Conservation (phyloP, 23 tunicate species). For the Ascidia mentula region DNA sequence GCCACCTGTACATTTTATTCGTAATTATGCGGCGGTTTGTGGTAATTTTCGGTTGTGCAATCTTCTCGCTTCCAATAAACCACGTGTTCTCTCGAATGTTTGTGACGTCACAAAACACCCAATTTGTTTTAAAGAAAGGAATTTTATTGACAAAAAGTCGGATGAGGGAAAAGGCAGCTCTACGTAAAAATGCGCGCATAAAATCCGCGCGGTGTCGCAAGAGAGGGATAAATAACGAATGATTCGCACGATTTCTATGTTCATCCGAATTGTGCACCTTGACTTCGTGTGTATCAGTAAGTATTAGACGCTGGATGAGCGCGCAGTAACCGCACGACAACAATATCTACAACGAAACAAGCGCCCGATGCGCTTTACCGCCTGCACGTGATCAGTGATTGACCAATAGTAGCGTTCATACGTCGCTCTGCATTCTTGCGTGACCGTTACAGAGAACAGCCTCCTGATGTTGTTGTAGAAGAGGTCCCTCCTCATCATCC, state of each 20-base stretch:
- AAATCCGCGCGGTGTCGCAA: not conserved
- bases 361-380: constrained; percentile 5
- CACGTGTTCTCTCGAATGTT: not conserved
- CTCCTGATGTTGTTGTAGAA: not conserved
- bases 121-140: not conserved
- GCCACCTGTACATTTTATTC: not conserved
- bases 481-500: not conserved
- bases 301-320: not conserved
- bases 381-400: not conserved
- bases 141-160: constrained; percentile 8
- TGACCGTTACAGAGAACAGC: not conserved
- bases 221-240: too few species aligned
- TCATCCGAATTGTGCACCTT: too few species aligned
- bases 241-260: too few species aligned
- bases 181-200: not conserved
- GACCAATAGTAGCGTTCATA: not conserved
- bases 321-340: not conserved
- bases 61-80: constrained; percentile 1
- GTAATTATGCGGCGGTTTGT: too few species aligned
- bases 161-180: constrained; percentile 12
- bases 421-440: not conserved
- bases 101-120: not conserved
- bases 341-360: not conserved
- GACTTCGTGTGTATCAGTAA: not conserved
- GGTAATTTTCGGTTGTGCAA: too few species aligned